Conservation (phyloP, 2,113 vertebrate genomes). For the Anas platyrhynchos region DNA sequence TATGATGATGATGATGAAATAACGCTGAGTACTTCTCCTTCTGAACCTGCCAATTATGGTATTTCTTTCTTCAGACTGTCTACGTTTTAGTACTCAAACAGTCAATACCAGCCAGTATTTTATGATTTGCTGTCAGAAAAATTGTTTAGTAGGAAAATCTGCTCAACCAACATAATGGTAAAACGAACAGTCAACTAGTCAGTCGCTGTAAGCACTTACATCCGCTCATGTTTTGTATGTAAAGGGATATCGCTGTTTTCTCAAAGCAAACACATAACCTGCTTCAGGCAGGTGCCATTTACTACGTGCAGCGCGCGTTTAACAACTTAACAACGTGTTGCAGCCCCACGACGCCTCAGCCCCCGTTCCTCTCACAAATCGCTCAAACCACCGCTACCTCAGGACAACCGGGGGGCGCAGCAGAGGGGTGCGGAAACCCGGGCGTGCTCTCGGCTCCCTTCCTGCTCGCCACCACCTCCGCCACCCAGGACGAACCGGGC, state of each 20-base stretch:
- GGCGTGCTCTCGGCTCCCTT: no score
- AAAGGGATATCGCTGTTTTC: fast-evolving
- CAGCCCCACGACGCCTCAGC: fast-evolving
- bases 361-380: fast-evolving
- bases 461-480: no score
- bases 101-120: neutral
- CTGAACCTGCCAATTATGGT: fast-evolving
- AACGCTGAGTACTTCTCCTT: neutral
- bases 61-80: neutral
- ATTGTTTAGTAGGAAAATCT: neutral
- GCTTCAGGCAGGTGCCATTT: fast-evolving
- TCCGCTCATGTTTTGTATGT: no score
- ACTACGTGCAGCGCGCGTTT: fast-evolving
- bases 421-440: no score
- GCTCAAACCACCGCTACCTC: fast-evolving
- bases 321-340: neutral
- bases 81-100: neutral
- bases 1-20: fast-evolving
- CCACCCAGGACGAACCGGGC: neutral
- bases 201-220: neutral
- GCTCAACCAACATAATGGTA: neutral
- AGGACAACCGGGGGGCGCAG: fast-evolving
- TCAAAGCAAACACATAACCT: neutral
- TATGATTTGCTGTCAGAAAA: neutral
- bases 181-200: neutral